Evolutionary conservation across 2,797 vertebrate genomes (phyloP).

Genomic region (Spea hammondii): DNA sequence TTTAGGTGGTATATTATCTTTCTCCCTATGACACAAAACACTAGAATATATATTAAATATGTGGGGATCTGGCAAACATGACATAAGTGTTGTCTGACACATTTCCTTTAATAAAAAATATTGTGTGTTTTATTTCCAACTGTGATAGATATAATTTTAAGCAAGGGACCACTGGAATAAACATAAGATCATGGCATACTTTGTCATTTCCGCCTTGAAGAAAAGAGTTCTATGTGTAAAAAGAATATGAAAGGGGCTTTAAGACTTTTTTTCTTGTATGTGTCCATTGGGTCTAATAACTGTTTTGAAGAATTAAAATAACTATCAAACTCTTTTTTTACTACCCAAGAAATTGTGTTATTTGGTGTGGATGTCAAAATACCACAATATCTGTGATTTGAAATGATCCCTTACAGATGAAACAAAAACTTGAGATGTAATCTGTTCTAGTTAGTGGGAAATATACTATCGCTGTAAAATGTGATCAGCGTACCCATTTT

Average conservation of each 20-base stretch:
- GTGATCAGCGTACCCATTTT: no score
- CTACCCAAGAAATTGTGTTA: not conserved
- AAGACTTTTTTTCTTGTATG: not conserved
- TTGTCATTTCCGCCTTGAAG: not conserved
- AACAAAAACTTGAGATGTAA: no score
- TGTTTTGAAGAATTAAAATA: conserved; percentile 21
- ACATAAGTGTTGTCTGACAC: conserved; percentile 31
- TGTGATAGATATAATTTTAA: conserved; percentile 22
- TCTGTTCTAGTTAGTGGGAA: no score
- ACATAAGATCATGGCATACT: conserved; percentile 11
- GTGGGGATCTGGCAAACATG: conserved; percentile 25
- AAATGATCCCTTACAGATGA: not conserved
- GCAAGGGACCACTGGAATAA: conserved; percentile 31
- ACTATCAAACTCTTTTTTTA: not conserved
- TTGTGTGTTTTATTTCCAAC: conserved; percentile 30
- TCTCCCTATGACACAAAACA: conserved; percentile 16
- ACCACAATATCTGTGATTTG: not conserved
- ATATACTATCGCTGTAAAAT: no score
- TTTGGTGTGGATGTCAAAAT: not conserved
- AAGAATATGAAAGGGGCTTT: conserved; percentile 26
- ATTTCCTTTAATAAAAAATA: conserved; percentile 43
- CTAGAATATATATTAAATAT: conserved; percentile 41
- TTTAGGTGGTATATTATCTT: conserved; percentile 40
- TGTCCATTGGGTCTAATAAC: conserved; percentile 17
- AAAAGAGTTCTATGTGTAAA: conserved; percentile 13